Percentiles rank a stretch among this genome's conserved stretches.
These are phyloP conservation scores for Drosophila santomea DNA, from an alignment of 1,140 invertebrate species.

Conservation along the genomic window DNA sequence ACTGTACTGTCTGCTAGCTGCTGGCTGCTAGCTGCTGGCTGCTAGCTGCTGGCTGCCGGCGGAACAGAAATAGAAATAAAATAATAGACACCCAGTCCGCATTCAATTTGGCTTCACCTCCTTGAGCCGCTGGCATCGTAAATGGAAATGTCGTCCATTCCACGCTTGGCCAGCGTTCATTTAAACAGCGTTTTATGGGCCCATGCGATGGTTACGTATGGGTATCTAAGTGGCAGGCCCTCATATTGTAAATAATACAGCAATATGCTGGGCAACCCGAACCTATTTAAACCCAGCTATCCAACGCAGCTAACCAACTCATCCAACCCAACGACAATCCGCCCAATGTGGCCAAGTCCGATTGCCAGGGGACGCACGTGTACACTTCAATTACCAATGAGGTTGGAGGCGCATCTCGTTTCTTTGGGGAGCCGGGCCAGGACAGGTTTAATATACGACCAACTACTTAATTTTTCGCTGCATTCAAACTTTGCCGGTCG, in stretches of 20 bases:
- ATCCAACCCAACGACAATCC: slow-evolving; percentile 40
- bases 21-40: too few relatives aligned
- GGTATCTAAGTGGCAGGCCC: slow-evolving; percentile 25
- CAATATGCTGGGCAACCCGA: slow-evolving; percentile 41
- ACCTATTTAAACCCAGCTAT: not conserved
- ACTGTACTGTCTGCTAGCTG: slow-evolving; percentile 31
- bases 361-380: slow-evolving; percentile 59
- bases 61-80: slow-evolving; percentile 60
- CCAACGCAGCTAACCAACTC: not conserved
- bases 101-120: slow-evolving; percentile 45
- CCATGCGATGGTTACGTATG: slow-evolving; percentile 14
- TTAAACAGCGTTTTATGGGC: slow-evolving; percentile 66
- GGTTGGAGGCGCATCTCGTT: slow-evolving; percentile 13
- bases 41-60: not conserved
- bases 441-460: too few relatives aligned
- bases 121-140: slow-evolving; percentile 44
- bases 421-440: slow-evolving; percentile 23
- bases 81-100: slow-evolving; percentile 66
- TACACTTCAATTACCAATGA: slow-evolving; percentile 73
- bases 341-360: slow-evolving; percentile 52
- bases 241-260: slow-evolving; percentile 79
- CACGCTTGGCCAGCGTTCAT: slow-evolving; percentile 51
- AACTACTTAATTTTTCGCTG: slow-evolving; percentile 74
- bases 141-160: slow-evolving; percentile 80
- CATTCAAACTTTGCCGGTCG: slow-evolving; percentile 29